Base-by-base conservation (phyloP, 2,113 vertebrate species). In the human region DNA sequence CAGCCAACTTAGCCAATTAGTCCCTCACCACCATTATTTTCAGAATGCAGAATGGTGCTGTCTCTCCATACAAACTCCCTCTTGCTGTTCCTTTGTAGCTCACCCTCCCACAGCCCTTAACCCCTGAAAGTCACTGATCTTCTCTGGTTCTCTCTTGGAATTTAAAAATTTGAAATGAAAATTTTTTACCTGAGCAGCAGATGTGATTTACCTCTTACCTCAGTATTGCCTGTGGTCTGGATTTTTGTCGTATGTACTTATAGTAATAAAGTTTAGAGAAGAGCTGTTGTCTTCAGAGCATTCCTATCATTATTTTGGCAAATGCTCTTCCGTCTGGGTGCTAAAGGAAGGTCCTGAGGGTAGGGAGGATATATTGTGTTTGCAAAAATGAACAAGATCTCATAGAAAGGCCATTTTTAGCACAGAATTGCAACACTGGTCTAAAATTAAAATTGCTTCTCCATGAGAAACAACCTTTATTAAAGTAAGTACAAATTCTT, bases 391-490 rank as follows among this genome's bases (percentile, higher is more conserved):
- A 93, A 80, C 93, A 92, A 32, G 81, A 70, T 61, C 38, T 85
- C 82, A 93, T 32, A 97, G 79, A 96, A 95, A 97, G 92, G 57
- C 79, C 90, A 93, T 94, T 98, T 98, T 96, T 94, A 96, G 87
- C 50, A 89, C 30, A 85, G 85, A 96, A 86, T 75, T 96, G 70
- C 87, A 92, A 85, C 38, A 22, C 22, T 93, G 52, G 35, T 59
- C 75, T 92, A 97, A 97, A 98, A 94, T 97, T 97, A 98, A 96
- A 97, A 93, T 80, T 88, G 50, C 93, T 96, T 93, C 83, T 96
- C 95, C 93, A 79, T 81, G 93, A 96, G 90, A 85, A 94, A 35
- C 72, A 2, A 89, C n/a, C 2, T 57, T 3, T 73, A 89, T 32
- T 40, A 89, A 88, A 45, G 97, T 97, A 87, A 97, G 98, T 92